Evolutionary conservation across 1,140 invertebrate genomes (phyloP).

Genomic region (Drosophila subpulchrella): DNA sequence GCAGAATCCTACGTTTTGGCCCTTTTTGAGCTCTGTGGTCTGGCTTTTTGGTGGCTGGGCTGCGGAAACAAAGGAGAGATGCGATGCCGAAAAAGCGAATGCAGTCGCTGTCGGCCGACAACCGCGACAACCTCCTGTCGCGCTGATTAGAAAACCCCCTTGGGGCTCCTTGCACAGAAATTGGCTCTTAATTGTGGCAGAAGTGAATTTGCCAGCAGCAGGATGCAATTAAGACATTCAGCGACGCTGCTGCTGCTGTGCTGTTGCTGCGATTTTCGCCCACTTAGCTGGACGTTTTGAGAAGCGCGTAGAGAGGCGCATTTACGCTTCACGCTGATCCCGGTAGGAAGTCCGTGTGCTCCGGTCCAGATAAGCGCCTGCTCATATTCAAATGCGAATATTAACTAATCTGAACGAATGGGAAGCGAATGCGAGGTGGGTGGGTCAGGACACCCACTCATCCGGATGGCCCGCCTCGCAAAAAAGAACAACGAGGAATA

Average conservation of each 20-base stretch:
- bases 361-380: constrained; percentile 34
- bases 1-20: neutral
- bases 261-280: constrained; percentile 23
- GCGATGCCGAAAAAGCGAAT: constrained; percentile 21
- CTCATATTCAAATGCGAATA: constrained; percentile 70
- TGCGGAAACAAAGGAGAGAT: constrained; percentile 61
- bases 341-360: constrained; percentile 25
- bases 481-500: constrained; percentile 60
- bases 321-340: neutral
- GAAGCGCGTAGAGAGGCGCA: constrained; percentile 10
- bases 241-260: constrained; percentile 21
- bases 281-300: neutral
- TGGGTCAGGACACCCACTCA: constrained; percentile 35
- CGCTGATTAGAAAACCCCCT: constrained; percentile 65
- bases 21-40: constrained; percentile 9
- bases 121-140: constrained; percentile 30
- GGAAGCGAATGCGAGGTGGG: neutral
- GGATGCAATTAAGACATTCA: constrained; percentile 80
- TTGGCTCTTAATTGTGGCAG: constrained; percentile 79
- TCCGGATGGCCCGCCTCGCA: constrained; percentile 16
- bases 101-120: constrained; percentile 1
- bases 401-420: constrained; percentile 63
- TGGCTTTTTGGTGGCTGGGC: constrained; percentile 40
- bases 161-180: constrained; percentile 47
- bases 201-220: constrained; percentile 81